phyloP scores from a whole-genome alignment of 1,140 invertebrate genomes.

The Conus betulinus region DNA sequence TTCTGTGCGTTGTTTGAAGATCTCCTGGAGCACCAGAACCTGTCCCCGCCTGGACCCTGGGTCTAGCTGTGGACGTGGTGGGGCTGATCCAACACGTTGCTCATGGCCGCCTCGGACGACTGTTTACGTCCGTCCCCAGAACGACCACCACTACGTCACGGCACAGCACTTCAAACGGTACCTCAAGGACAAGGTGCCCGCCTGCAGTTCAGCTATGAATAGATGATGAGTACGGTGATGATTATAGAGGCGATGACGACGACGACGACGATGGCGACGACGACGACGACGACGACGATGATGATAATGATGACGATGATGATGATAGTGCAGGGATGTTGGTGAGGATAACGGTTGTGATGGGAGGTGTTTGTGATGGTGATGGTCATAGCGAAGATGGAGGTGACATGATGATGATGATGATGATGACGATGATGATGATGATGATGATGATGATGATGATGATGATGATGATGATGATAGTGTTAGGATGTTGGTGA shows the following conservation, averaged over 20 bases:
- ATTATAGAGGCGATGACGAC: not conserved
- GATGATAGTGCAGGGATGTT: not conserved
- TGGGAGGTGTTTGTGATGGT: too few species aligned
- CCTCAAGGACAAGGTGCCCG: conserved; percentile 38
- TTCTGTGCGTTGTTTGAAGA: not conserved
- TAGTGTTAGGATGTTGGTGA: too few species aligned
- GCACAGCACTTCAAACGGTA: conserved; percentile 42
- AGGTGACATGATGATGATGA: too few species aligned
- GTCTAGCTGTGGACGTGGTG: conserved; percentile 60
- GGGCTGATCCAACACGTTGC: conserved; percentile 55
- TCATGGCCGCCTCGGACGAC: conserved; percentile 37
- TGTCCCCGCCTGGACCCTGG: conserved; percentile 60
- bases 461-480: too few species aligned
- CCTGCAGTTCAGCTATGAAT: not conserved
- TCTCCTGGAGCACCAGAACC: conserved; percentile 9
- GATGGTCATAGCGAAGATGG: too few species aligned
- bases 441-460: too few species aligned
- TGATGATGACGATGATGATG: too few species aligned
- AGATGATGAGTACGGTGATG: not conserved
- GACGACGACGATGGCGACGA: not conserved
- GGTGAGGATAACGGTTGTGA: not conserved
- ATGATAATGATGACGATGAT: not conserved
- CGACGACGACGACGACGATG: not conserved
- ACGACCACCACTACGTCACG: conserved; percentile 38
- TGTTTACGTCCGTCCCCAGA: conserved; percentile 37